A percentile compares a stretch with the other conserved stretches of the same genome.
Conservation (phyloP, 2,888 invertebrate genomes). For the Caenorhabditis afra region DNA sequence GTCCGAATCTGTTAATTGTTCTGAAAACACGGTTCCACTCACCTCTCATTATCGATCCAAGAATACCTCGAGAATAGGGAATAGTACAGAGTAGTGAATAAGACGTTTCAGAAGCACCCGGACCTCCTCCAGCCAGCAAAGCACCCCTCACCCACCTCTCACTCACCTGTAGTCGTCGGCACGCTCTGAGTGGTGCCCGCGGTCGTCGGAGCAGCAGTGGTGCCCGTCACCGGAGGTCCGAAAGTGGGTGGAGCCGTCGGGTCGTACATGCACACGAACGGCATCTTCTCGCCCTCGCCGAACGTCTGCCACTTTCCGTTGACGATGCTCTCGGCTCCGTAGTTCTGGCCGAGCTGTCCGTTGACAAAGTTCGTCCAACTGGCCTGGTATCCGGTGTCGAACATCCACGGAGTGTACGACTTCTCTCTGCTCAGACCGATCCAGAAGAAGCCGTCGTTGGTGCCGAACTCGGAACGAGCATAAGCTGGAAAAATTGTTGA, state of each 20-base stretch:
- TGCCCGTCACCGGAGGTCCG: neutral
- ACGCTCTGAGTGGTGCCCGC: neutral
- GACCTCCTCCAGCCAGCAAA: conserved; percentile 8
- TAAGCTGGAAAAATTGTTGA: conserved; percentile 47
- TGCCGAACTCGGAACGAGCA: conserved; percentile 24
- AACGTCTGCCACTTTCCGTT: conserved; percentile 32
- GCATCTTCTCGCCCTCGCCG: conserved; percentile 6
- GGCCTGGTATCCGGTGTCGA: conserved; percentile 14
- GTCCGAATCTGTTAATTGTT: too few species aligned
- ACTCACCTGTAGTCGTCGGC: conserved; percentile 43
- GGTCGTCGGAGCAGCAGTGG: neutral
- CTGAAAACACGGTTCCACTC: neutral
- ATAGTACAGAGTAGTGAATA: conserved; percentile 18
- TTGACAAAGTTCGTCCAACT: conserved; percentile 17
- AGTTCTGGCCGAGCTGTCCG: conserved; percentile 10
- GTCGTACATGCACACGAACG: conserved; percentile 40
- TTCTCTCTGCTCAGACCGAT: conserved; percentile 32
- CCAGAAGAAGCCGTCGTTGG: conserved; percentile 35
- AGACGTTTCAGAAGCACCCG: conserved; percentile 33
- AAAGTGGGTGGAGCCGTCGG: conserved; percentile 36
- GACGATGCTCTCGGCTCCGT: conserved; percentile 28
- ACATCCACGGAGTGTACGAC: conserved; percentile 14
- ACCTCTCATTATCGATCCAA: neutral
- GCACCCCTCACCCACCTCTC: neutral
- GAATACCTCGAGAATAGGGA: neutral